phyloP scores from a whole-genome alignment of 1,140 invertebrate species.

The Ditylenchus dipsaci region DNA sequence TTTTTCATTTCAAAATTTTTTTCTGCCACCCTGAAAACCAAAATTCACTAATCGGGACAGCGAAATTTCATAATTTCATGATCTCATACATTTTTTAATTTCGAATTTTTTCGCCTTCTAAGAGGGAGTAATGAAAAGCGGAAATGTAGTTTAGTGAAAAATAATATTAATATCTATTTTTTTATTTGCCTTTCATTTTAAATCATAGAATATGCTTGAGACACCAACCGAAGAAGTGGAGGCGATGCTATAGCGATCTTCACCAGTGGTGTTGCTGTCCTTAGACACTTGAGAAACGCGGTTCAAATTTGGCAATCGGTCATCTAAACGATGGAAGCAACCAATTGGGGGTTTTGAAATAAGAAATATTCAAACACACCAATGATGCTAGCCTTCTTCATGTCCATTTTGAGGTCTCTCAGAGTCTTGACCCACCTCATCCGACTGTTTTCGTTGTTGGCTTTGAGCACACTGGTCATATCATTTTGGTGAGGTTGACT shows the following conservation, averaged over 20 bases:
- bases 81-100: too few relatives aligned
- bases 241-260: slow-evolving; percentile 1
- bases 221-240: slow-evolving; percentile 13
- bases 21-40: too few relatives aligned
- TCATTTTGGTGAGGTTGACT: slow-evolving; percentile 28
- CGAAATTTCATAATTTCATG: too few relatives aligned
- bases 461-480: slow-evolving; percentile 50
- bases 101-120: too few relatives aligned
- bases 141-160: too few relatives aligned
- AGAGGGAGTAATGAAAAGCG: too few relatives aligned
- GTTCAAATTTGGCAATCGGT: neutral
- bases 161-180: too few relatives aligned
- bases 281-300: slow-evolving; percentile 2
- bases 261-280: neutral
- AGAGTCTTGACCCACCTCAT: slow-evolving; percentile 50
- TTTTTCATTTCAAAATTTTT: too few relatives aligned
- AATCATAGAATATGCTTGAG: neutral
- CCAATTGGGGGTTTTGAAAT: neutral
- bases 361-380: neutral
- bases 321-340: slow-evolving; percentile 1
- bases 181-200: too few relatives aligned
- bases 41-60: too few relatives aligned
- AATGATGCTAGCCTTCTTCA: slow-evolving; percentile 12
- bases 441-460: slow-evolving; percentile 39
- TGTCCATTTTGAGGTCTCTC: slow-evolving; percentile 42